phyloP scores from a whole-genome alignment of 2,888 invertebrate genomes.

The Clivina fossor region DNA sequence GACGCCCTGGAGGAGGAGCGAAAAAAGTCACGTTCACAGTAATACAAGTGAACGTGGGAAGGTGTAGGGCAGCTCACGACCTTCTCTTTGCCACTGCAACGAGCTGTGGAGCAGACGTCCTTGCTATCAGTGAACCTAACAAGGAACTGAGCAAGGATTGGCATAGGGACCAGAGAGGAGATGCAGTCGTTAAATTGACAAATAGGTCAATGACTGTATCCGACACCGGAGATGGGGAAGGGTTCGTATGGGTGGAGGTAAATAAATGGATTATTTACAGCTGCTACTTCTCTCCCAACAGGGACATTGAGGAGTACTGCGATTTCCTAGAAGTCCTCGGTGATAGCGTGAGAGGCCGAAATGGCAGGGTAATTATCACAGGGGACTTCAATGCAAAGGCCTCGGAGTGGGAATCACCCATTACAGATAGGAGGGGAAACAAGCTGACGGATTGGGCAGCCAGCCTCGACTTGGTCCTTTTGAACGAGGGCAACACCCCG shows the following conservation, averaged over 20 bases:
- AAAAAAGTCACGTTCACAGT: not conserved
- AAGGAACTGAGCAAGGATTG: not conserved
- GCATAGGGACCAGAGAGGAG: not conserved
- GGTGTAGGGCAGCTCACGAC: not conserved
- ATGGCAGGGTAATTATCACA: not conserved
- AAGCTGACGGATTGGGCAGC: slow-evolving; percentile 35
- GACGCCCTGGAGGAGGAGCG: not conserved
- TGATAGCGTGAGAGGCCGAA: not conserved
- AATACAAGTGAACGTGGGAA: not conserved
- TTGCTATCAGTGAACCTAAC: not conserved
- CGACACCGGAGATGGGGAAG: not conserved
- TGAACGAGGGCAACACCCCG: slow-evolving; percentile 33
- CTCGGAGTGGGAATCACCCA: slow-evolving; percentile 24
- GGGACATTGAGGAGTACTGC: not conserved
- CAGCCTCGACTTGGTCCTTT: slow-evolving; percentile 11
- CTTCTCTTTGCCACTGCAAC: not conserved
- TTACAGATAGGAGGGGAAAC: slow-evolving; percentile 29
- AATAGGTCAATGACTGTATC: not conserved
- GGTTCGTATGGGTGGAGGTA: not conserved
- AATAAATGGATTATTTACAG: not conserved
- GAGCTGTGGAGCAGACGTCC: not conserved
- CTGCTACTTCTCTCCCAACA: not conserved
- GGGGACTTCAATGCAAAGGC: slow-evolving; percentile 35
- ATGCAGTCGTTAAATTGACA: not conserved
- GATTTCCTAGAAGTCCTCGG: too few relatives aligned